Conservation (phyloP, 2,113 vertebrate genomes). For the Microtus montanus region DNA sequence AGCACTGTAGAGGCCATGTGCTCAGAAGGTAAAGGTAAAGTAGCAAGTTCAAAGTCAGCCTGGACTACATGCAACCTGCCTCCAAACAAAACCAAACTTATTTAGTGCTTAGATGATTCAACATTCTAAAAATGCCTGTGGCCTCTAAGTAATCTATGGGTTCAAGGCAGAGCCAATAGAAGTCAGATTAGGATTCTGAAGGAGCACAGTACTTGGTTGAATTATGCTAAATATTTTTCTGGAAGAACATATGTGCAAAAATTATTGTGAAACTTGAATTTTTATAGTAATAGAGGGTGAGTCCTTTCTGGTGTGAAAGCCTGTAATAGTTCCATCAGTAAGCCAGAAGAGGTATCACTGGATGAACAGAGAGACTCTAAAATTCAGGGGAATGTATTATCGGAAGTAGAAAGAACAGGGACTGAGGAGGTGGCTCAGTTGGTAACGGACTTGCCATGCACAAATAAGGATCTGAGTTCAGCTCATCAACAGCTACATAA, state of each 20-base stretch:
- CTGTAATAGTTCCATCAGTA: neutral
- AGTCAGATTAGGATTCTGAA: neutral
- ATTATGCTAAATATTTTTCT: constrained; percentile 17
- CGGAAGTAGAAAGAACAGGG: neutral
- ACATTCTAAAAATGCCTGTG: neutral
- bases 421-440: neutral
- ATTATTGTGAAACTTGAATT: neutral
- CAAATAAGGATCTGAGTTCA: neutral
- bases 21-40: neutral
- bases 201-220: neutral
- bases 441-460: neutral
- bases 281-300: neutral
- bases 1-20: too few relatives aligned
- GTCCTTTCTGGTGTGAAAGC: constrained; percentile 3
- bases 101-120: neutral
- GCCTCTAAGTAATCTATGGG: constrained; percentile 46
- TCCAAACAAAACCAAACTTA: neutral
- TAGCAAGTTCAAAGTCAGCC: neutral
- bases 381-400: neutral
- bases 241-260: constrained; percentile 1
- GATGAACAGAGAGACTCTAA: neutral
- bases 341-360: neutral
- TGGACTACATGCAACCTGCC: neutral
- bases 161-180: neutral
- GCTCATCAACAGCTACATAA: neutral